phyloP scores from a whole-genome alignment of 2,888 invertebrate species.

The Drosophila quasianomalipes region DNA sequence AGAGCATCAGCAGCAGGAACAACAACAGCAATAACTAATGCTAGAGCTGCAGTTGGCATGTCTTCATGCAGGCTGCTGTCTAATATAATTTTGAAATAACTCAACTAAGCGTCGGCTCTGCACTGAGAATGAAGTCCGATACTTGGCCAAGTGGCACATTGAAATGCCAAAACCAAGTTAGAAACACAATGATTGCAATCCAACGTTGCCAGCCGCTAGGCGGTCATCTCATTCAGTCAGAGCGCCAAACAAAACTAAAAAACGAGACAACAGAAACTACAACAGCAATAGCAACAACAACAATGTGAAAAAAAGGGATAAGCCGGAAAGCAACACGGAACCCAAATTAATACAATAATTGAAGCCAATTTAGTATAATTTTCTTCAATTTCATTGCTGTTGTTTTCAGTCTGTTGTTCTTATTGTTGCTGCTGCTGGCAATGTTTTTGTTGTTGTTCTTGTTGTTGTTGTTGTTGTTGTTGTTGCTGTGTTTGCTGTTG shows the following conservation, averaged over 20 bases:
- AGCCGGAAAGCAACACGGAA: conserved; percentile 84
- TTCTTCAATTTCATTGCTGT: conserved; percentile 79
- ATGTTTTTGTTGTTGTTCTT: conserved; percentile 15
- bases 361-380: conserved; percentile 85
- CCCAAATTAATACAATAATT: conserved; percentile 86
- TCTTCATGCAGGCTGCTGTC: conserved; percentile 53
- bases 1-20: conserved; percentile 18
- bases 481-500: conserved; percentile 24
- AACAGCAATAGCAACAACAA: conserved; percentile 27
- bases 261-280: conserved; percentile 40
- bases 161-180: conserved; percentile 75
- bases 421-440: conserved; percentile 16
- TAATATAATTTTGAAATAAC: conserved; percentile 78
- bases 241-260: conserved; percentile 34
- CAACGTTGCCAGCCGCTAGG: conserved; percentile 41
- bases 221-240: conserved; percentile 40
- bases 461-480: conserved; percentile 9
- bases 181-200: conserved; percentile 73
- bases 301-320: conserved; percentile 77
- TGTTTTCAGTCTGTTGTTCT: conserved; percentile 49
- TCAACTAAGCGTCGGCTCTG: conserved; percentile 60
- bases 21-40: conserved; percentile 46
- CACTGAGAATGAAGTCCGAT: conserved; percentile 21
- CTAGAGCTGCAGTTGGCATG: conserved; percentile 53
- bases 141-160: conserved; percentile 64